A percentile compares a stretch with the other conserved stretches of the same genome.
These are phyloP conservation scores for Lineus longissimus DNA, from an alignment of 1,140 invertebrate species.

Conservation along the genomic window DNA sequence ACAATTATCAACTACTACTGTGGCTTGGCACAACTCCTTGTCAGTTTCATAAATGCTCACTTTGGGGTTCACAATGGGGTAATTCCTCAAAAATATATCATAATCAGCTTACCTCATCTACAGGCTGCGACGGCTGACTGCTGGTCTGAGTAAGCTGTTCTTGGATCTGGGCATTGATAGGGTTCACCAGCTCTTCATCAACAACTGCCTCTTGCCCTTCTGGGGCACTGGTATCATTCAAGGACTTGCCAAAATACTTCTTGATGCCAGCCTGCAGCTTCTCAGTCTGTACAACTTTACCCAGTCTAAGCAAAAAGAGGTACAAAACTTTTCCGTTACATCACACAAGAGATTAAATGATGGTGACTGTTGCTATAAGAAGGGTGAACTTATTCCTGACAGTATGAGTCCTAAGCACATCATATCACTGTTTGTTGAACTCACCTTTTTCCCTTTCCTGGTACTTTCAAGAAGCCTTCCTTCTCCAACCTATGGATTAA, in stretches of 20 bases:
- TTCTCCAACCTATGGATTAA: constrained; percentile 46
- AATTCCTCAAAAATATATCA: too few species aligned
- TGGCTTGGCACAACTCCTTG: too few species aligned
- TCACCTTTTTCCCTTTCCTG: constrained; percentile 36
- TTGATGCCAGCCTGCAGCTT: constrained; percentile 36
- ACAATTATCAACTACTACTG: too few species aligned
- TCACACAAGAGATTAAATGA: not conserved
- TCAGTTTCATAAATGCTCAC: too few species aligned
- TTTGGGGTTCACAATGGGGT: too few species aligned
- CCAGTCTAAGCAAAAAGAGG: constrained; percentile 33
- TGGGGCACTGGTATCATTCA: not conserved
- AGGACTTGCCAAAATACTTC: constrained; percentile 30
- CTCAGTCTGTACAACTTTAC: constrained; percentile 39
- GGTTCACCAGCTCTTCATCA: not conserved
- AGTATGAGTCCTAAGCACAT: not conserved
- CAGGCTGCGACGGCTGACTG: not conserved
- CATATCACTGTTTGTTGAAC: not conserved
- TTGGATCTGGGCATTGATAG: not conserved
- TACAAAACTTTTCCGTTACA: constrained; percentile 7
- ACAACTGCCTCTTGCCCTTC: not conserved
- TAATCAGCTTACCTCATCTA: constrained; percentile 17
- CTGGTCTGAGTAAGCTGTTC: not conserved
- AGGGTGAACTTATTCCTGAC: not conserved
- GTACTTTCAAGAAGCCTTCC: constrained; percentile 41
- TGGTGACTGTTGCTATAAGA: too few species aligned